These are phyloP conservation scores for Atta texana DNA, from an alignment of 1,140 invertebrate genomes.

Conservation along the genomic window DNA sequence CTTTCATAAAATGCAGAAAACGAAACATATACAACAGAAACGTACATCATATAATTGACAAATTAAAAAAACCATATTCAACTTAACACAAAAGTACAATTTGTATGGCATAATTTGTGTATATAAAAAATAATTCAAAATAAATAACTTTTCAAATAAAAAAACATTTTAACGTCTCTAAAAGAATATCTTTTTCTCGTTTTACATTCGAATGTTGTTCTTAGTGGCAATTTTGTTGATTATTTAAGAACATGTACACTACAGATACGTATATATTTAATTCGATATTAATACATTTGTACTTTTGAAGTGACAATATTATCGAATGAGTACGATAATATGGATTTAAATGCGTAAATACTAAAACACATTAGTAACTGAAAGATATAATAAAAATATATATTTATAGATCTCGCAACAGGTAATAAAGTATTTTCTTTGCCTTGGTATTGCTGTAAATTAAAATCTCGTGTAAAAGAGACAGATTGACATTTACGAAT, in stretches of 20 bases:
- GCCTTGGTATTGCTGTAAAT: neutral
- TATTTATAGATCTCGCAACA: neutral
- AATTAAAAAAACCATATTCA: neutral
- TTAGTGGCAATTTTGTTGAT: constrained; percentile 13
- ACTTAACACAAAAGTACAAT: constrained; percentile 13
- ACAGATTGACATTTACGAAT: neutral
- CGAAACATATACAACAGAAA: constrained; percentile 20
- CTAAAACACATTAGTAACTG: neutral
- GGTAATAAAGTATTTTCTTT: constrained; percentile 19
- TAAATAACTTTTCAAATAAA: neutral
- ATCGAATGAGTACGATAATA: neutral
- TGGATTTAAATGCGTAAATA: neutral
- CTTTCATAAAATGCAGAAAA: neutral
- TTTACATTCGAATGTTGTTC: constrained; percentile 13
- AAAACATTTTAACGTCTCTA: neutral
- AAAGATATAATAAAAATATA: constrained; percentile 13
- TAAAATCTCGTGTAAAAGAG: constrained; percentile 21
- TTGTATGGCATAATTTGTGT: neutral
- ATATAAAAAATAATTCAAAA: neutral
- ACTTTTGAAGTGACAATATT: constrained; percentile 22
- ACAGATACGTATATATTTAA: constrained; percentile 11
- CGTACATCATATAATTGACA: constrained; percentile 3
- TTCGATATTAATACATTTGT: constrained; percentile 52
- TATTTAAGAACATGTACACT: neutral
- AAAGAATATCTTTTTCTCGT: neutral